Percentiles rank a stretch among this genome's conserved stretches.
Conservation (phyloP, 2,797 vertebrate species). For the Sebastes alutus region DNA sequence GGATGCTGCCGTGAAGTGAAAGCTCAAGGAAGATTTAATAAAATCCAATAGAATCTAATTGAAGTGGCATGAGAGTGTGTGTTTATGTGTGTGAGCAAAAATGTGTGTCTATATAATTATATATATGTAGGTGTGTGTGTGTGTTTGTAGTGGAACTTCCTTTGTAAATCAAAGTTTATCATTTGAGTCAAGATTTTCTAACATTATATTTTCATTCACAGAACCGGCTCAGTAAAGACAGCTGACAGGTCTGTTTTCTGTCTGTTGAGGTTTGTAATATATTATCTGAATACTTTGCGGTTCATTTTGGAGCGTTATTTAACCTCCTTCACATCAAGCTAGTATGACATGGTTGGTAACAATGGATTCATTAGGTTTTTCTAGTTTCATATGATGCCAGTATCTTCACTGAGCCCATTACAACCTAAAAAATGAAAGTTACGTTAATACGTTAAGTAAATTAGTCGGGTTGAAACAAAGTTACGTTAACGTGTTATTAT, state of each 20-base stretch:
- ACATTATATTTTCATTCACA: background rate
- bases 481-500: no score
- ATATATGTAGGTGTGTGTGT: background rate
- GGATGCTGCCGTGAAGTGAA: slow-evolving; percentile 73
- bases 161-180: slow-evolving; percentile 6
- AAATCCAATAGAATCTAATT: slow-evolving; percentile 82
- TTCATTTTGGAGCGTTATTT: no score
- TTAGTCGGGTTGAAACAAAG: no score
- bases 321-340: no score
- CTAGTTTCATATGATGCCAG: no score
- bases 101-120: no score
- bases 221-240: background rate
- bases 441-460: no score
- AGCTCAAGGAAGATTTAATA: slow-evolving; percentile 81
- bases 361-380: no score
- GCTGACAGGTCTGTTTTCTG: background rate
- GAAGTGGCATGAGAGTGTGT: slow-evolving; percentile 46
- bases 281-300: no score
- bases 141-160: background rate
- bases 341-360: no score
- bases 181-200: background rate
- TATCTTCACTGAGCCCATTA: no score
- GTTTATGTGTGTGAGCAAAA: background rate
- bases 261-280: background rate
- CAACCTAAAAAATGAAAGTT: no score